Base-by-base conservation (phyloP, 2,797 vertebrate genomes). In the Sylvia borin region DNA sequence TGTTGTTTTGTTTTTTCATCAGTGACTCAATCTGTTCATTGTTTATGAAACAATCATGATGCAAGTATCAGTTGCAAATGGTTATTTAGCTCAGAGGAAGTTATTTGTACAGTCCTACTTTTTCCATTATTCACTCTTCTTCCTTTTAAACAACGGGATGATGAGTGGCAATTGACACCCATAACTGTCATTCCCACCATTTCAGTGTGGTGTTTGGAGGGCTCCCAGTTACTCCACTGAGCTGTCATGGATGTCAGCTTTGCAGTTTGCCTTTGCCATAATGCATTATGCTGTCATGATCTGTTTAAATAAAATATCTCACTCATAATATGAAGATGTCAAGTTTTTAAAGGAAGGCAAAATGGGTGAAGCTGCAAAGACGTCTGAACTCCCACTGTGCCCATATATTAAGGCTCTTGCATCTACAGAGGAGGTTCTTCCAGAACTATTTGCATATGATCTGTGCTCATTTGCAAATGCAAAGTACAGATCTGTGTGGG, bases 231-330 rank as follows among this genome's bases (percentile, higher is more conserved):
- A 34, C 54, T 72, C 45, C 32, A 1, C 71, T 36, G 67, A 92
- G 79, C 74, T 93, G 70, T 85, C 79, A 55, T 1, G 78, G 74
- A 16, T 85, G 77, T 84, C 90, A 92, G 53, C 34, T 79, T 81
- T 92, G 66, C 91, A 68, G 36, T 20, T 85, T 89, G 67, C 87
- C 60, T 87, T 61, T 81, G 48, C 81, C 32, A 5, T 60, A 53
- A 71, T 40, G 43, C 50, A 80, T 92, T 84, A 64, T n/a, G 47
- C 85, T 85, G 81, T 93, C 91, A 51, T 38, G 47, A 67, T 72
- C 65, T 92, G 88, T 93, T 96, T 92, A 86, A 93, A 75, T 64
- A 76, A 93, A 95, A 89, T 82, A 92, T 32, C 73, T 95, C 74
- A 57, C 58, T 95, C 82, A 45, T 31, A 72, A 82, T 32, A 54